These are phyloP conservation scores for Cepaea hortensis DNA, from an alignment of 2,888 invertebrate species.

Conservation along the genomic window DNA sequence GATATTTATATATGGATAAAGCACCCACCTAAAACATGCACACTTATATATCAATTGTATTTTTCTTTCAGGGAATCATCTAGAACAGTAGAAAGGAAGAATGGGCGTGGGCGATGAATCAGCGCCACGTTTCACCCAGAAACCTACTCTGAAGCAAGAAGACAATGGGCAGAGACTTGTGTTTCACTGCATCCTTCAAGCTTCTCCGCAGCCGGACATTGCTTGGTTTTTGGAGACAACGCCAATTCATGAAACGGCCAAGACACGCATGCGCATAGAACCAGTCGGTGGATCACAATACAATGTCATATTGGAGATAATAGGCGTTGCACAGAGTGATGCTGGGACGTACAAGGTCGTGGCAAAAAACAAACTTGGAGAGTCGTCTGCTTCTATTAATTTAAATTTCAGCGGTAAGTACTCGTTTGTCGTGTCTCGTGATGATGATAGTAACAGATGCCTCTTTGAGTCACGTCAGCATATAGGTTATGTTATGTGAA, in stretches of 20 bases:
- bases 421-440: background rate
- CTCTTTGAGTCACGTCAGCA: too few relatives aligned
- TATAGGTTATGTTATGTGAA: too few relatives aligned
- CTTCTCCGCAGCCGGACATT: constrained; percentile 95
- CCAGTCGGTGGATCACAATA: constrained; percentile 83
- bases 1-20: too few relatives aligned
- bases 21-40: too few relatives aligned
- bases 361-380: constrained; percentile 94
- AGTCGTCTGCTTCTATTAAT: constrained; percentile 95
- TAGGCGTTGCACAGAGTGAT: constrained; percentile 87
- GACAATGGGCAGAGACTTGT: constrained; percentile 95
- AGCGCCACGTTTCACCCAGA: constrained; percentile 97
- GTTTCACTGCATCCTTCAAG: constrained; percentile 97
- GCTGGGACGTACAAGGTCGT: constrained; percentile 93
- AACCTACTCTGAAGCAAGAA: constrained; percentile 96
- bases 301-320: constrained; percentile 90
- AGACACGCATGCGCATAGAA: constrained; percentile 89
- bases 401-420: constrained; percentile 87
- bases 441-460: too few relatives aligned
- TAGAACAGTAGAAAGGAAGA: background rate
- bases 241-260: constrained; percentile 87
- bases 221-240: constrained; percentile 88
- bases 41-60: background rate
- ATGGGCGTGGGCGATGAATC: constrained; percentile 71
- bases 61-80: background rate